Conservation (phyloP, 2,888 invertebrate species). For the Vannuccia rotundouncinata region DNA sequence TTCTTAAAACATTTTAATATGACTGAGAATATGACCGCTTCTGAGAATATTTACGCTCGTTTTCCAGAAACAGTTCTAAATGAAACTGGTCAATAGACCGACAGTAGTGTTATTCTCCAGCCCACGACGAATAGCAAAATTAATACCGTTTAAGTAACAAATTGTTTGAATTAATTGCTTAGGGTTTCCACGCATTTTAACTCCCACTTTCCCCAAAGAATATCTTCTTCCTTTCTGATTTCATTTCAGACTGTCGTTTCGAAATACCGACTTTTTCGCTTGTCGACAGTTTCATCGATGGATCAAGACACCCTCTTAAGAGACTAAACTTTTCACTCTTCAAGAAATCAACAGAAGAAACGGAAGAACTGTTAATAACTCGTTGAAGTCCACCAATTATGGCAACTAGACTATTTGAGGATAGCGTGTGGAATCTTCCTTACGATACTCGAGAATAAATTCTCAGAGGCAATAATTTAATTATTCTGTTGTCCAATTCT, state of each 20-base stretch:
- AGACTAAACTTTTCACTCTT: not conserved
- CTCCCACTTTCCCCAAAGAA: not conserved
- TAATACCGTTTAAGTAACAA: slow-evolving; percentile 10
- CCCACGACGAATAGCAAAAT: slow-evolving; percentile 19
- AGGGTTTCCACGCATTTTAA: slow-evolving; percentile 2
- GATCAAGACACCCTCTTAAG: slow-evolving; percentile 6
- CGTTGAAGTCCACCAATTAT: slow-evolving; percentile 18
- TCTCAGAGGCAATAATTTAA: slow-evolving; percentile 9
- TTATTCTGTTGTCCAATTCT: not conserved
- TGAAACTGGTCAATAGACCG: not conserved
- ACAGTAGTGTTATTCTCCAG: not conserved
- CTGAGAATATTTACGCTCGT: not conserved
- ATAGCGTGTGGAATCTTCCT: slow-evolving; percentile 16
- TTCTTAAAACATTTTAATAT: not conserved
- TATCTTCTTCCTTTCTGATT: slow-evolving; percentile 23
- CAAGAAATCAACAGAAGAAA: slow-evolving; percentile 23
- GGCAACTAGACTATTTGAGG: slow-evolving; percentile 8
- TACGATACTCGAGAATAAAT: slow-evolving; percentile 15
- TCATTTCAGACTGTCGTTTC: slow-evolving; percentile 9
- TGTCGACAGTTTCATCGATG: slow-evolving; percentile 23
- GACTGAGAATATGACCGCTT: not conserved
- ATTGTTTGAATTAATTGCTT: slow-evolving; percentile 23
- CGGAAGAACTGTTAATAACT: slow-evolving; percentile 10
- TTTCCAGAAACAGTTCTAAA: not conserved
- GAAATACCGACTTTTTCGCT: slow-evolving; percentile 14